Evolutionary conservation across 2,888 invertebrate species (phyloP), one percentile per base, ranked within the genome.

Genomic region (Metopia argyrocephala): DNA sequence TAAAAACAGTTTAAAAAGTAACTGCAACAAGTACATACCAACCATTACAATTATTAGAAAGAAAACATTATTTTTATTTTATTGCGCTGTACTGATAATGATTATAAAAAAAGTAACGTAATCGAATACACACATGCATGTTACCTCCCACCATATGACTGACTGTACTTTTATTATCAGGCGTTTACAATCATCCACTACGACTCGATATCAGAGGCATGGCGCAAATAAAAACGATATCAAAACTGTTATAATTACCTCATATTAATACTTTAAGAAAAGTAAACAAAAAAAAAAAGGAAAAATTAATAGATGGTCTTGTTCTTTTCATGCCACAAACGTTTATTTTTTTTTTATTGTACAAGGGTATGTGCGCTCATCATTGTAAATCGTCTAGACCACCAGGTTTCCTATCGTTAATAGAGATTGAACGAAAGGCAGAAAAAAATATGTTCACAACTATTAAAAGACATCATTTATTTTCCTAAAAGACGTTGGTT

Each of bases 221-320:
- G n/a, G n/a, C n/a, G n/a, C n/a, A n/a, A n/a, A n/a, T n/a, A 57
- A 69, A 65, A 69, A 48, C 70, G 48, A 69, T 68, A 81, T 78
- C 50, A 54, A 69, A 78, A 81, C 81, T 81, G 81, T 71, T 81
- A 81, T 70, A 81, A 81, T 81, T 81, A 81, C 74, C 74, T 78
- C 78, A 78, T 78, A 81, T 81, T 81, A 81, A 70, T 78, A 75
- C 54, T 27, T 61, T 38, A 38, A 15, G 3, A 38, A 38, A 9
- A 15, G 15, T 15, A 38, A 12, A 31, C 31, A 38, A 38, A 9
- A 38, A 38, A 7, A 38, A 31, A 31, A 31, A 12, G 9, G 15
- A 38, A 18, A 62, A 62, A 62, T 3, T 54, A 48, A 61, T 46
- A 66, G 56, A 78, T 78, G 52, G 56, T 78, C 68, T 56, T 75